Evolutionary conservation across 2,888 invertebrate species (phyloP), one percentile per base, ranked within the genome.

Genomic region (Tenthredo amoena): DNA sequence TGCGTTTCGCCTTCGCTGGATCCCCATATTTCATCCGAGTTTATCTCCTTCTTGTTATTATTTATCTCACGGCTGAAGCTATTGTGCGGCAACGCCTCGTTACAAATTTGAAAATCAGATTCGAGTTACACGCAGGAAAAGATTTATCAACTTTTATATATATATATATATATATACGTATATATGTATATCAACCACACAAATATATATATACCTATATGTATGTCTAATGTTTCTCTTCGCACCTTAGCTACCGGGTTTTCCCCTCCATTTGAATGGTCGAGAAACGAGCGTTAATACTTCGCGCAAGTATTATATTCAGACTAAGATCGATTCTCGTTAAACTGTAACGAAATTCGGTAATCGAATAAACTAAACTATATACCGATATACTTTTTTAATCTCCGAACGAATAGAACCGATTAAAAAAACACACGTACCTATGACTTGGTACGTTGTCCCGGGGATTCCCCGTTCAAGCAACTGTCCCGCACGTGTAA

Each of bases 381-480:
- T 26, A 26, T 26, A 26, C 26, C 26, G 40, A 40, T 40, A 40
- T 43, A 1, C 10, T 12, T 43, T 43, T 43, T 12, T 43, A 43
- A 2, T 0, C 12, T 47, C 15, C 12, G 47, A 47, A 47, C 3
- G 47, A 47, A 47, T 15, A 47, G 47, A 15, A 47, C 47, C 15
- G 12, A 47, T 47, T n/a, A n/a, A 47, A 47, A 47, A 47, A 47
- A 15, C 12, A 12, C 12, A 1, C 0, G 26, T 26, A 47, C 15
- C 47, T 47, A 47, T 15, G 47, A 47, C 3, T 26, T 5, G 31
- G 9, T 65, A 65, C 26, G 65, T 65, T 12, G 65, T 3, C 26
- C 31, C 10, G 65, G 65, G 65, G 65, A 65, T 65, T 65, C 31
- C 65, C 65, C 65, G 65, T 50, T 50, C 65, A 21, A 12, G 65